Evolutionary conservation across 1,140 invertebrate genomes (phyloP), one percentile per base, ranked within the genome.

Genomic region (Heliconius nattereri): DNA sequence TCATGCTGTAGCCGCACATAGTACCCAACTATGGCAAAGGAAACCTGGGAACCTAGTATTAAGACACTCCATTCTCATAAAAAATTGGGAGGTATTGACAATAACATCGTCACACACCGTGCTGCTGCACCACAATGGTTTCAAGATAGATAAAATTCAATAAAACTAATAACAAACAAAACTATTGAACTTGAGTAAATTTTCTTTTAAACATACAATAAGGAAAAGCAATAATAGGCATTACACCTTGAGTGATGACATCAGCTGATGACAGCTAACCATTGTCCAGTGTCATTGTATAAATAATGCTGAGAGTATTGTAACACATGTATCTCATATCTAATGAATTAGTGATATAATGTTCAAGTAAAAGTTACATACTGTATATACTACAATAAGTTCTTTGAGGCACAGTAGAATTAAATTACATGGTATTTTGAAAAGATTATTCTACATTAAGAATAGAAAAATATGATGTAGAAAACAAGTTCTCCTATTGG

Each of bases 211-310:
- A 2, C 8, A 13, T 66, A 66, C 60, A 83, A 52, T 78, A 76
- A 87, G 85, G 86, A 85, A 86, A 85, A 80, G 71, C 71, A 87
- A 76, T 80, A 82, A 86, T 86, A 86, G 82, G 81, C 76, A 66
- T 71, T 78, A 82, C 83, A 85, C 85, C 84, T 85, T 87, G 84
- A 83, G 78, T 57, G 80, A 84, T 89, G 86, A 87, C 88, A 88
- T 89, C 88, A 88, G 80, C 45, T 60, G 37, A 78, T 74, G 79
- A 85, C 81, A 81, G 80, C 78, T 70, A 75, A 77, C 81, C 81
- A 84, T 85, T 85, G 84, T 84, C 78, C 52, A 70, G 29, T 70
- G 37, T 80, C 76, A 81, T 81, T 79, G 80, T 77, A 77, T 54
- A 82, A 81, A 85, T 81, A 85, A 81, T 81, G 37, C 78, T 78